Evolutionary conservation across 1,140 invertebrate genomes (phyloP).

Genomic region (Thaumatotibia leucotreta): DNA sequence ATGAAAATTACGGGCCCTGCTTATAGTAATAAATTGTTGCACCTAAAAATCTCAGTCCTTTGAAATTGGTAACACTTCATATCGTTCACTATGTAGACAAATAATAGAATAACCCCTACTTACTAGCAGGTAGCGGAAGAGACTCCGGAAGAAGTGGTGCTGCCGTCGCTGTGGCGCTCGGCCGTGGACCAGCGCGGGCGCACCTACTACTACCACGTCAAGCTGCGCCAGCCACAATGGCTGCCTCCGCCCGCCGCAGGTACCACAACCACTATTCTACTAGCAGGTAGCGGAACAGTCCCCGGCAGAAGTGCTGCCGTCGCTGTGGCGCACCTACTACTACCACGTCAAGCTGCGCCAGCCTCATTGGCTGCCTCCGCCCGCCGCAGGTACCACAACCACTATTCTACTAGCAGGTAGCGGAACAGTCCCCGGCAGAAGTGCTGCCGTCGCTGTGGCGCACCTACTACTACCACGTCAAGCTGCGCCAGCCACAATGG

Average conservation of each 20-base stretch:
- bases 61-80: too few relatives aligned
- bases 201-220: conserved; percentile 94
- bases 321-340: conserved; percentile 92
- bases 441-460: conserved; percentile 85
- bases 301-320: conserved; percentile 78
- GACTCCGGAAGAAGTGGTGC: conserved; percentile 42
- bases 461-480: conserved; percentile 94
- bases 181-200: conserved; percentile 88
- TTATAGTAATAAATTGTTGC: too few relatives aligned
- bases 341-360: conserved; percentile 90
- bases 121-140: neutral
- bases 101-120: too few relatives aligned
- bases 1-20: too few relatives aligned
- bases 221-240: conserved; percentile 92
- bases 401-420: neutral
- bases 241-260: conserved; percentile 79
- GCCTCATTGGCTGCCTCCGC: conserved; percentile 92
- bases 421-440: conserved; percentile 11
- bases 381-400: conserved; percentile 16
- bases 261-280: too few relatives aligned
- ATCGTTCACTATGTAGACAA: too few relatives aligned
- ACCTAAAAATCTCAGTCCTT: too few relatives aligned
- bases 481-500: conserved; percentile 92
- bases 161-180: conserved; percentile 93
- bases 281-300: too few relatives aligned